A percentile compares a stretch with the other conserved stretches of the same genome.
These are phyloP conservation scores for Lepidostoma basale DNA, from an alignment of 1,140 invertebrate species.

Conservation along the genomic window DNA sequence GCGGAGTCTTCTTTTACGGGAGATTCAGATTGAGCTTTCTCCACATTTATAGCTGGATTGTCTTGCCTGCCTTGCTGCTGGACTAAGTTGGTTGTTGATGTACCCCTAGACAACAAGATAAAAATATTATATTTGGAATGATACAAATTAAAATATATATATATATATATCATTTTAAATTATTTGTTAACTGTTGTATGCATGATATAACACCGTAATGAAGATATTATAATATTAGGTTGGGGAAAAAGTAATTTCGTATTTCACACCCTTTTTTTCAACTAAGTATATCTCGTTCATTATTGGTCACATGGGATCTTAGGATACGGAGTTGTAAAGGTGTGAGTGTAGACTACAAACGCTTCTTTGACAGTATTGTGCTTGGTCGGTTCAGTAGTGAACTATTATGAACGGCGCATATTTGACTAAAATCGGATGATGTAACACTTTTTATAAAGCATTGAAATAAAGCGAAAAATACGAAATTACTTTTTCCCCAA, in stretches of 20 bases:
- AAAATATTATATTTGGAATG: neutral
- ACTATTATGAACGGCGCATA: too few relatives aligned
- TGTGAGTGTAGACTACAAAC: constrained; percentile 3
- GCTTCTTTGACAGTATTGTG: neutral
- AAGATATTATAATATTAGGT: too few relatives aligned
- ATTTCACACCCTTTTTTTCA: too few relatives aligned
- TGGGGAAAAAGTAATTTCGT: too few relatives aligned
- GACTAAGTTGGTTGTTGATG: constrained; percentile 53
- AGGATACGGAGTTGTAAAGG: neutral
- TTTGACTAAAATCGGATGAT: too few relatives aligned
- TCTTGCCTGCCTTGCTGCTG: neutral
- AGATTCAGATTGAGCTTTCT: constrained; percentile 39
- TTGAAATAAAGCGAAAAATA: neutral
- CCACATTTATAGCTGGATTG: constrained; percentile 23
- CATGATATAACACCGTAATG: neutral
- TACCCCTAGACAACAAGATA: constrained; percentile 50
- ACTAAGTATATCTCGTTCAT: constrained; percentile 15
- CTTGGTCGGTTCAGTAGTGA: constrained; percentile 3
- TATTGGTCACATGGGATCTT: neutral
- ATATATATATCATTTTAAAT: too few relatives aligned
- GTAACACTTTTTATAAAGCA: neutral
- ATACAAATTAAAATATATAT: neutral
- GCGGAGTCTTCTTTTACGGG: constrained; percentile 32
- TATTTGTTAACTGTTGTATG: too few relatives aligned
- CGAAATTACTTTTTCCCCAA: neutral